A percentile compares a stretch with the other conserved stretches of the same genome.
These are phyloP conservation scores for Drosophila meridionalis DNA, from an alignment of 2,888 invertebrate species.

Conservation along the genomic window DNA sequence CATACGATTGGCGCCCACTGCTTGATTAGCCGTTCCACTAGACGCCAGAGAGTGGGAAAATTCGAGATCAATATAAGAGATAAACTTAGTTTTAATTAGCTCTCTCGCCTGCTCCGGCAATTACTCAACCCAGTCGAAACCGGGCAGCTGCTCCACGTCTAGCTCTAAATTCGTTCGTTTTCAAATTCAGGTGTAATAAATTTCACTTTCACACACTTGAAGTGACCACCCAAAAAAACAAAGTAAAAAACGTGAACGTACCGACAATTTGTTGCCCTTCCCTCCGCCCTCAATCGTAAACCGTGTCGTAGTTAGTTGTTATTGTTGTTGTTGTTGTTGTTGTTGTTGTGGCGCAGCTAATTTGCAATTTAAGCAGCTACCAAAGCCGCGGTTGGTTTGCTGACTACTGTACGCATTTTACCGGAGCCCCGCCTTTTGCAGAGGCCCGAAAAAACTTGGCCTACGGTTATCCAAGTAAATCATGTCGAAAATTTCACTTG, in stretches of 20 bases:
- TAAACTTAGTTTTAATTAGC: constrained; percentile 58
- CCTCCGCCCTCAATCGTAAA: constrained; percentile 8
- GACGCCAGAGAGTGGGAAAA: constrained; percentile 11
- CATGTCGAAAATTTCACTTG: constrained; percentile 71
- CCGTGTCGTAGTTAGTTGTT: constrained; percentile 8
- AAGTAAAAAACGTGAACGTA: constrained; percentile 20
- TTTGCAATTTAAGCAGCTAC: constrained; percentile 56
- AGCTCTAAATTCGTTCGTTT: constrained; percentile 66
- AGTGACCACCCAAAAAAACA: constrained; percentile 56
- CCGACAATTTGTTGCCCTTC: constrained; percentile 34
- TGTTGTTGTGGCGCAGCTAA: constrained; percentile 47
- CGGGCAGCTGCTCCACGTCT: constrained; percentile 34
- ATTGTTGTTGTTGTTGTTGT: constrained; percentile 21
- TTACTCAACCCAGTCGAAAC: constrained; percentile 51
- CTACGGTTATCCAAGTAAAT: constrained; percentile 50
- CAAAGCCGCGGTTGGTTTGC: constrained; percentile 12
- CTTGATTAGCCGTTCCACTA: constrained; percentile 85
- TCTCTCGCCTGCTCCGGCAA: constrained; percentile 30
- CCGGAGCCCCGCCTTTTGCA: constrained; percentile 6
- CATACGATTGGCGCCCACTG: constrained; percentile 89
- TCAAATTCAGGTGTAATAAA: constrained; percentile 69
- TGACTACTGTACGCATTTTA: constrained; percentile 58
- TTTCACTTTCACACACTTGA: constrained; percentile 77
- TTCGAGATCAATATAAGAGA: constrained; percentile 21
- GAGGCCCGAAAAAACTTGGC: constrained; percentile 5